Evolutionary conservation across 2,888 invertebrate species (phyloP), one percentile per base, ranked within the genome.

Genomic region (Eristalinus aeneus): DNA sequence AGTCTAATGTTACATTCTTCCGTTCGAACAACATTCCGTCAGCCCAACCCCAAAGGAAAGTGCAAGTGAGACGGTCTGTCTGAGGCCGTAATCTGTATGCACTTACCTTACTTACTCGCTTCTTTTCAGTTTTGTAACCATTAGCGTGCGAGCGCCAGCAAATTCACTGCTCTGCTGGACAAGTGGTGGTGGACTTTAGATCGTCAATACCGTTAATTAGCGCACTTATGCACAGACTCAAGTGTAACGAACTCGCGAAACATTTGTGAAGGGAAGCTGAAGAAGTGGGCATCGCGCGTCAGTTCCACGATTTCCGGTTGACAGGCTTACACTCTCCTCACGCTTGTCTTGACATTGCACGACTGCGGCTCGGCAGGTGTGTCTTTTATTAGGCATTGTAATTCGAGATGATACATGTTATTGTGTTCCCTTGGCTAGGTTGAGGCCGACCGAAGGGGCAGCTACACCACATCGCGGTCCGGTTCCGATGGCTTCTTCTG

Each of bases 161-260:
- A 67, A 63, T 73, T 36, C 58, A 53, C 36, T 79, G 79, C 71
- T 72, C 56, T 75, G 46, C 63, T 79, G 61, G 60, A 72, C 74
- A 74, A 36, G 23, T 56, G 56, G 10, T 56, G 12, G 10, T 56
- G 12, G 60, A 67, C 78, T 69, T 65, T 32, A 36, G 46, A 75
- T 65, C 46, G 60, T 71, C 63, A 34, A 61, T 60, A 53, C 46
- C 34, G 46, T 32, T 76, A 69, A 76, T 64, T 64, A 39, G 63
- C 34, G 27, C 65, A 68, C 64, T 61, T 46, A 16, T 39, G n/a
- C 46, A 27, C 27, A 27, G 46, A 60, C 54, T 56, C 11, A 61
- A 79, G 84, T 71, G 71, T 79, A 84, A 84, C 79, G 84, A 79
- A 79, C 84, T 67, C 79, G 67, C 72, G 71, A 79, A 65, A 67